Base-by-base conservation (phyloP, 2,797 vertebrate species). In the Telmatherina bonti region DNA sequence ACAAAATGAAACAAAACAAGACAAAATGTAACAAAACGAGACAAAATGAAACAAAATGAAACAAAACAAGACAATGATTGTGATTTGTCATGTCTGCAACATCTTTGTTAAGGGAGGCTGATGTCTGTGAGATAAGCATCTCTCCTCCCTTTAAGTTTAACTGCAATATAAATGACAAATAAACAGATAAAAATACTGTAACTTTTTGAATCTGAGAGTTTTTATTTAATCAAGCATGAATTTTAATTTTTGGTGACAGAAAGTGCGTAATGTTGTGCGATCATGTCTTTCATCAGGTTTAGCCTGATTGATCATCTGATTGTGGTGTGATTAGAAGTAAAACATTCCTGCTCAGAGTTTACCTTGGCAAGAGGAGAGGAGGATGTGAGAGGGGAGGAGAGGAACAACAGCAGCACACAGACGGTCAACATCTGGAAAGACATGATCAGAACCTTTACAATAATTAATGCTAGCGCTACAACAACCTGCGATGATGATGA, bases 281-380 rank as follows among this genome's bases (percentile, higher is more conserved):
- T 35, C 33, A 35, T 35, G 2, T 9, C 4, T 16, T 2, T 41
- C 12, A 41, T 41, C 38, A 38, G 36, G 13, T 41, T 41, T 41
- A 41, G 38, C 18, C 16, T 41, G 7, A 41, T 5, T 4, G 38
- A 41, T 41, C 5, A 41, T 41, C 38, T 41, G 16, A 16, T 41
- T 16, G 3, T 35, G 9, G 33, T 35, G 33, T 35, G 11, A 11
- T 35, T 35, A 41, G 15, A 41, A 18, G 5, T 41, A 41, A 41
- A 41, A 16, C 38, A 41, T 6, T 13, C 15, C 15, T 15, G 16
- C 15, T 15, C 0, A 6, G 33, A 35, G 33, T 15, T 65, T 58
- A 72, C 70, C 70, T 72, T 64, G 12, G 43, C 10, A 20, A 72
- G 33, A 63, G 55, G 62, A 43, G 55, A 72, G 35, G 54, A 38